Evolutionary conservation across 2,113 vertebrate genomes (phyloP).

Genomic region (Nesoenas mayeri): DNA sequence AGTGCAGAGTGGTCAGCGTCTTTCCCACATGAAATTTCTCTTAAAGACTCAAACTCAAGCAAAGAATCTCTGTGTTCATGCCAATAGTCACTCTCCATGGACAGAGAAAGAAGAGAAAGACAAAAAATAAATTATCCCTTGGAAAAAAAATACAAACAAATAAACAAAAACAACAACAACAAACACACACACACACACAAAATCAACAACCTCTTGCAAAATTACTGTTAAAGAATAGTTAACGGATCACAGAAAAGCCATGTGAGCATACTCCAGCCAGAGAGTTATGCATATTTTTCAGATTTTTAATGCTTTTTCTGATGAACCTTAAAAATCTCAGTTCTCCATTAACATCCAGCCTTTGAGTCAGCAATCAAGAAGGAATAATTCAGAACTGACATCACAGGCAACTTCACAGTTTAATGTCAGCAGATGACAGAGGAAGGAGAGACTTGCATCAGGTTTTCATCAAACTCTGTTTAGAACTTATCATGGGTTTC

Average conservation of each 20-base stretch:
- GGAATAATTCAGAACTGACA: conserved; percentile 66
- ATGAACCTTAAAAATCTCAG: conserved; percentile 43
- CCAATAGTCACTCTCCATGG: not conserved
- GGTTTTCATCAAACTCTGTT: conserved; percentile 68
- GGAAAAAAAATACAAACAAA: not conserved
- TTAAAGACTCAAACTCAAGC: not conserved
- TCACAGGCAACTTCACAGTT: conserved; percentile 55
- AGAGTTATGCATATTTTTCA: conserved; percentile 7
- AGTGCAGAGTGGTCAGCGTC: not conserved
- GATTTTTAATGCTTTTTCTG: conserved; percentile 42
- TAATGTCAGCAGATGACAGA: conserved; percentile 42
- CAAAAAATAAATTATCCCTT: not conserved
- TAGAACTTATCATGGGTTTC: conserved; percentile 44
- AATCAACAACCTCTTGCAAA: not conserved
- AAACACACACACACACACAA: no score
- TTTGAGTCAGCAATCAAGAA: conserved; percentile 62
- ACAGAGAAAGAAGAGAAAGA: not conserved
- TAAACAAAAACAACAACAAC: no score
- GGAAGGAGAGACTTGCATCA: conserved; percentile 52
- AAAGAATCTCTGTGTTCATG: not conserved
- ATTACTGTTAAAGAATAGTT: not conserved
- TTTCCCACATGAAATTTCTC: not conserved
- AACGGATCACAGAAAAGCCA: not conserved
- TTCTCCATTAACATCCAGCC: conserved; percentile 10
- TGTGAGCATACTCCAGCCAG: not conserved